A percentile compares a stretch with the other conserved stretches of the same genome.
These are phyloP conservation scores for Acrocephalus scirpaceus DNA, from an alignment of 2,797 vertebrate species.

Conservation along the genomic window DNA sequence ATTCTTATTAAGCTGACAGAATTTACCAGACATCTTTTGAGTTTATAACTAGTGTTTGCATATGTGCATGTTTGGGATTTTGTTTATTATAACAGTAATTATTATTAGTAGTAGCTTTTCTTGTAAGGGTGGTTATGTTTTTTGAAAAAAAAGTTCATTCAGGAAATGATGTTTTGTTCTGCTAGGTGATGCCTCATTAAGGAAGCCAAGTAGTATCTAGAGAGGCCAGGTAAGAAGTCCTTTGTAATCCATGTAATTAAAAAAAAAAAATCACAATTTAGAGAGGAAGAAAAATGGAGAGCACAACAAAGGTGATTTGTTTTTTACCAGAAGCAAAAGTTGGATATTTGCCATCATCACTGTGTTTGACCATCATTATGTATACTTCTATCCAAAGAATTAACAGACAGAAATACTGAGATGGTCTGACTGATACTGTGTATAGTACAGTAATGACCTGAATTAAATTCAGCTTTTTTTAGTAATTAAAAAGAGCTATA, in stretches of 20 bases:
- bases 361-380: fast-evolving
- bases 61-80: not conserved
- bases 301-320: fast-evolving
- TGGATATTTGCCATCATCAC: not conserved
- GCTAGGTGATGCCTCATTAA: not conserved
- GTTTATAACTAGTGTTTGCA: not conserved
- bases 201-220: not conserved
- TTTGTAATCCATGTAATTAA: not conserved
- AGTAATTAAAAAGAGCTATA: not conserved
- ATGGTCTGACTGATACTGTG: not conserved
- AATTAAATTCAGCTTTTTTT: not conserved
- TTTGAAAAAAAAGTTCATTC: not conserved
- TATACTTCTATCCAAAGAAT: not conserved
- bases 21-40: not conserved
- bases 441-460: not conserved
- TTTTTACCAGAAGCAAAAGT: not conserved
- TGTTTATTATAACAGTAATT: not conserved
- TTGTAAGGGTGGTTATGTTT: not conserved
- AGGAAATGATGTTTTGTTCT: not conserved
- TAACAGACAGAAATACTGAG: not conserved
- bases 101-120: not conserved
- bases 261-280: not conserved
- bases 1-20: not conserved
- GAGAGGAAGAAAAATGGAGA: not conserved
- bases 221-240: not conserved